phyloP scores from a whole-genome alignment of 2,797 vertebrate genomes.

The Ctenosaura bakeri region DNA sequence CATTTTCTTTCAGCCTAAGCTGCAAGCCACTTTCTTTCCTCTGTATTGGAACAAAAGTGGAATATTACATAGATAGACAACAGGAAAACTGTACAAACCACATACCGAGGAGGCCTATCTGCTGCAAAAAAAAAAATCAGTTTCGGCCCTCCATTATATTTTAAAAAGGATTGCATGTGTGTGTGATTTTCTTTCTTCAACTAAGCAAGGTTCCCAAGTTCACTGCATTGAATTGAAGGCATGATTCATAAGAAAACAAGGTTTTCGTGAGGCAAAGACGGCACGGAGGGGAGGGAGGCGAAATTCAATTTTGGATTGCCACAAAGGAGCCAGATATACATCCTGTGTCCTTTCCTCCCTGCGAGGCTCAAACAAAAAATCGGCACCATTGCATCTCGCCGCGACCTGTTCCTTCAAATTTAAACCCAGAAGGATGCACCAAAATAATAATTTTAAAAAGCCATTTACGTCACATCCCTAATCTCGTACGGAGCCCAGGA shows the following conservation, averaged over 20 bases:
- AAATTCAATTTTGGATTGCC: constrained; percentile 81
- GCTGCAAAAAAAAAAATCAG: constrained; percentile 40
- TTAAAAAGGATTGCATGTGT: constrained; percentile 45
- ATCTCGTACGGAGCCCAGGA: constrained; percentile 66
- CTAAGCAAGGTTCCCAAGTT: constrained; percentile 71
- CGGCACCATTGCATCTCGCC: constrained; percentile 70
- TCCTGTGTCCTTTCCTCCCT: constrained; percentile 23
- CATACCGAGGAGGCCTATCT: neutral
- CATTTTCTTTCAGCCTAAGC: no score
- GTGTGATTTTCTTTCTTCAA: constrained; percentile 28
- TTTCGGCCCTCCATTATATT: constrained; percentile 50
- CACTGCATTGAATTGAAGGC: constrained; percentile 77
- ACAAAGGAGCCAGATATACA: constrained; percentile 73
- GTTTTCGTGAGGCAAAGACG: constrained; percentile 66
- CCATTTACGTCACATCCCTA: constrained; percentile 66
- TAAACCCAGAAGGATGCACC: constrained; percentile 48
- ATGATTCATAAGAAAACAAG: constrained; percentile 78
- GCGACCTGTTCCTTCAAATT: constrained; percentile 70
- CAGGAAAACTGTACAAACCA: no score
- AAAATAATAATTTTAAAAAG: constrained; percentile 2
- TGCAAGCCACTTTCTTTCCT: no score
- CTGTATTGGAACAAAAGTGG: neutral
- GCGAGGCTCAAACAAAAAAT: constrained; percentile 69
- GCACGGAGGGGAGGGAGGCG: constrained; percentile 34
- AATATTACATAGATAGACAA: neutral